Conservation (phyloP, 2,797 vertebrate genomes). For the Sternarchorhynchus goeldii region DNA sequence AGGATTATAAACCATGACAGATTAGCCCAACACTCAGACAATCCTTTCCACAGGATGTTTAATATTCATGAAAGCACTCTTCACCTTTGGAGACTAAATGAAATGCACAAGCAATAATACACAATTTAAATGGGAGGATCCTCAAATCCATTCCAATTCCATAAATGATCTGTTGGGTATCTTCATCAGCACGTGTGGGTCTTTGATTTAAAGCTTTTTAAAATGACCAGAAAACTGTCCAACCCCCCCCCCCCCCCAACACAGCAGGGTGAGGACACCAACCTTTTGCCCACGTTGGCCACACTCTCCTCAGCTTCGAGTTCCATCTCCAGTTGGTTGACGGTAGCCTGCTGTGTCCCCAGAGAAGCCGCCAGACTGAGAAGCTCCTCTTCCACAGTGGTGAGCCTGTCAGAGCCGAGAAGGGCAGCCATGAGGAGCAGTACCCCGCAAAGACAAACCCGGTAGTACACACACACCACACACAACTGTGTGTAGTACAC, state of each 20-base stretch:
- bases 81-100: slow-evolving; percentile 47
- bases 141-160: not conserved
- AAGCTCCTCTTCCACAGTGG: slow-evolving; percentile 80
- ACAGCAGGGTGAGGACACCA: slow-evolving; percentile 17
- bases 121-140: not conserved
- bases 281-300: slow-evolving; percentile 79
- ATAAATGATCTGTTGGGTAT: not conserved
- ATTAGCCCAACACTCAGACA: slow-evolving; percentile 48
- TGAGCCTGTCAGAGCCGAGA: slow-evolving; percentile 66
- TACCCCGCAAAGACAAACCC: no score
- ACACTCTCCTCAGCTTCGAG: slow-evolving; percentile 71
- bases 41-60: slow-evolving; percentile 20
- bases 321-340: slow-evolving; percentile 82
- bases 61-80: slow-evolving; percentile 48
- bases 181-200: no score
- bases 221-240: no score
- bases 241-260: no score
- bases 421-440: not conserved
- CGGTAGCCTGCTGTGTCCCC: slow-evolving; percentile 73
- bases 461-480: no score
- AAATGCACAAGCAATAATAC: not conserved
- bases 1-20: slow-evolving; percentile 63
- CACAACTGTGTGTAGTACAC: no score
- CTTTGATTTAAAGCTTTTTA: no score
- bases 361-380: slow-evolving; percentile 63